Conservation (phyloP, 2,797 vertebrate species). For the Lagocephalus sceleratus region DNA sequence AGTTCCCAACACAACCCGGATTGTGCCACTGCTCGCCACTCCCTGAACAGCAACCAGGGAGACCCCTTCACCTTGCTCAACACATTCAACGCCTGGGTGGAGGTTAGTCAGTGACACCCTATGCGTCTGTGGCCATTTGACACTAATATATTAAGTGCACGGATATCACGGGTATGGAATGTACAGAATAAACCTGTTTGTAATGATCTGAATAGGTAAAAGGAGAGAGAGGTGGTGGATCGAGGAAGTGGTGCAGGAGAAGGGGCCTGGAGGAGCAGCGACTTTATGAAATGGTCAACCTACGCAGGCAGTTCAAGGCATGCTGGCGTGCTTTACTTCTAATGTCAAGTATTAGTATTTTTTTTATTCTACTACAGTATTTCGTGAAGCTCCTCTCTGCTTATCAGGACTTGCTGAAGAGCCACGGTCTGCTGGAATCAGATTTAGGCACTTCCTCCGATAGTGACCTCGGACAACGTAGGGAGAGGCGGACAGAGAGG, state of each 20-base stretch:
- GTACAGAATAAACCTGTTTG: background rate
- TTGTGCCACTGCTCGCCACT: conserved; percentile 73
- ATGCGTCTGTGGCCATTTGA: background rate
- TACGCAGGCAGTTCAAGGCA: conserved; percentile 91
- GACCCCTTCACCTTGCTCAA: conserved; percentile 92
- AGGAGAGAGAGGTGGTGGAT: conserved; percentile 73
- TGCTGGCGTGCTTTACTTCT: background rate
- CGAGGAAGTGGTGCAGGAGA: conserved; percentile 87
- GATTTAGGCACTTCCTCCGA: background rate
- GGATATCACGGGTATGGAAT: background rate
- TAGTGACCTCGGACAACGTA: conserved; percentile 70
- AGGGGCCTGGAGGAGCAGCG: conserved; percentile 90
- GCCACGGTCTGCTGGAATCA: conserved; percentile 77
- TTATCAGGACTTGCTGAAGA: conserved; percentile 80
- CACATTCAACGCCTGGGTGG: conserved; percentile 89
- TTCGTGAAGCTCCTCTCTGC: background rate
- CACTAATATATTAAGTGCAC: background rate
- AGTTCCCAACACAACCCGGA: conserved; percentile 79
- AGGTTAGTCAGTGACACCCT: conserved; percentile 72
- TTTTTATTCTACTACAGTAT: background rate
- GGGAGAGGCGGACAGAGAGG: conserved; percentile 74
- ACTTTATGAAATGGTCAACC: conserved; percentile 89
- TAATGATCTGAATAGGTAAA: conserved; percentile 78
- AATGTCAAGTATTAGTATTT: background rate
- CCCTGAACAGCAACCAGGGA: conserved; percentile 86